Conservation (phyloP, 2,113 vertebrate genomes). For the Cranoglanis bouderius region DNA sequence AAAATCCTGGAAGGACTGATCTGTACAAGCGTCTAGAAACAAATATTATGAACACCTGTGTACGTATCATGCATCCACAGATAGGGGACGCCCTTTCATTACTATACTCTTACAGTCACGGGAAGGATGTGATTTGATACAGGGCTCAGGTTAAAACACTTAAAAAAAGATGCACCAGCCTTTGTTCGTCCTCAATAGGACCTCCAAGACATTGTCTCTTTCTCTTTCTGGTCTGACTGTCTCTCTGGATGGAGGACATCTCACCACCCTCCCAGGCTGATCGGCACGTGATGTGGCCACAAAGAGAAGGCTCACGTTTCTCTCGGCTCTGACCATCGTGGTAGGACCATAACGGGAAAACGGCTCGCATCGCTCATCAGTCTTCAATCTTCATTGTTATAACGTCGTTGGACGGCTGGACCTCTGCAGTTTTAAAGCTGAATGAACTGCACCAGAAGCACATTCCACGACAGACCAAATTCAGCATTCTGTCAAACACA, state of each 20-base stretch:
- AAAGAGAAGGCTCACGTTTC: background rate
- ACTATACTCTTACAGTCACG: background rate
- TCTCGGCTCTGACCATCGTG: background rate
- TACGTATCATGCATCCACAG: background rate
- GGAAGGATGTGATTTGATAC: background rate
- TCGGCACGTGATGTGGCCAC: background rate
- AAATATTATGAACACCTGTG: background rate
- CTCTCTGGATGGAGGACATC: background rate
- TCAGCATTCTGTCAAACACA: too few species aligned
- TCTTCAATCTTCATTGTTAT: too few species aligned
- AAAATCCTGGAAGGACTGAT: too few species aligned
- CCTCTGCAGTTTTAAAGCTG: too few species aligned
- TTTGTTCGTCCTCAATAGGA: background rate
- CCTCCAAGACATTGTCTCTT: background rate
- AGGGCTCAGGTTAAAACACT: background rate
- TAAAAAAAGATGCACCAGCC: background rate
- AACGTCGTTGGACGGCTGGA: too few species aligned
- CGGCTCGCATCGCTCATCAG: background rate
- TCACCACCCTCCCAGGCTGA: background rate
- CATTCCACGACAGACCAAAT: too few species aligned
- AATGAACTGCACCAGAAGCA: too few species aligned
- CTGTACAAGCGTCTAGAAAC: slow-evolving; percentile 12
- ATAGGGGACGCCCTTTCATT: background rate
- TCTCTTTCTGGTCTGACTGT: background rate
- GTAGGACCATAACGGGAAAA: background rate